Conservation (phyloP, 92 coral and sea anemone genomes). For the Siderastrea siderea region DNA sequence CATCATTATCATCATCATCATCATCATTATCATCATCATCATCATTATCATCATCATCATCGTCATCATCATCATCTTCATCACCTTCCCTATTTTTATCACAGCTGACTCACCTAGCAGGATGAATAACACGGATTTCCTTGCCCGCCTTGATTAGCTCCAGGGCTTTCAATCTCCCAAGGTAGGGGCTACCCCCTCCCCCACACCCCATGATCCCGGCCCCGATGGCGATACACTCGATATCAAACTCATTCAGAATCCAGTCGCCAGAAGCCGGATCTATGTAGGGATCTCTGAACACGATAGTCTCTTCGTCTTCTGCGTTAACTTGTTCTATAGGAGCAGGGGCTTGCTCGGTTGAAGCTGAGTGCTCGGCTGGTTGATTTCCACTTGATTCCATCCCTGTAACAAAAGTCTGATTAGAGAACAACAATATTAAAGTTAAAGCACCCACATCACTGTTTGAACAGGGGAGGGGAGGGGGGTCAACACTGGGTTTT, state of each 20-base stretch:
- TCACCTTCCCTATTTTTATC: too few species aligned
- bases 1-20: too few species aligned
- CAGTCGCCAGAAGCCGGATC: slow-evolving; percentile 90
- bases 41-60: too few species aligned
- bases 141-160: slow-evolving; percentile 64
- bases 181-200: slow-evolving; percentile 95
- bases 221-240: slow-evolving; percentile 92
- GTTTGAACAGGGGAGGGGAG: too few species aligned
- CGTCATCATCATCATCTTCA: background rate
- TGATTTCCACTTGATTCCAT: background rate
- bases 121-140: slow-evolving; percentile 88
- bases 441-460: too few species aligned
- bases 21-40: background rate
- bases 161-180: slow-evolving; percentile 79
- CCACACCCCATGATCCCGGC: slow-evolving; percentile 99
- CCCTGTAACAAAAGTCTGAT: background rate
- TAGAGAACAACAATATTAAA: background rate
- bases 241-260: slow-evolving; percentile 87
- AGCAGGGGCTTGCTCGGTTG: slow-evolving; percentile 2
- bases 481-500: too few species aligned
- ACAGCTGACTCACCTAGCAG: slow-evolving; percentile 74
- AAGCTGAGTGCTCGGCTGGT: background rate
- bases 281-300: slow-evolving; percentile 65
- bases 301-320: slow-evolving; percentile 24
- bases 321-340: background rate